Evolutionary conservation across 1,140 invertebrate genomes (phyloP).

Genomic region (Macrobrachium rosenbergii): DNA sequence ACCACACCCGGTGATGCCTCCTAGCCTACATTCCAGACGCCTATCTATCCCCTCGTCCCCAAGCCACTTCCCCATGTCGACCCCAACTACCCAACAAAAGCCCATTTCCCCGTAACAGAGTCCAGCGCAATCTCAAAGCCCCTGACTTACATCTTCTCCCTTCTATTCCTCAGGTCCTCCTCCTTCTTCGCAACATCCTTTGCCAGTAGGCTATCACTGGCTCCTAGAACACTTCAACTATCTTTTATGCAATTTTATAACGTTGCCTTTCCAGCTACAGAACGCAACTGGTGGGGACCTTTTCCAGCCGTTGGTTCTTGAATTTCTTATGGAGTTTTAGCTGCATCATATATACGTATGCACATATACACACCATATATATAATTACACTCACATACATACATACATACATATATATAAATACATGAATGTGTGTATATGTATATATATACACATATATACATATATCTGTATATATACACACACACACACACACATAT

Average conservation of each 20-base stretch:
- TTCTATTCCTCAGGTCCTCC: too few species aligned
- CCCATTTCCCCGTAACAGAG: background rate
- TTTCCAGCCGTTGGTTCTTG: too few species aligned
- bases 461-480: background rate
- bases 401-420: conserved; percentile 13
- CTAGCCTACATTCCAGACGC: conserved; percentile 26
- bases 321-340: too few species aligned
- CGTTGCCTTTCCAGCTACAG: too few species aligned
- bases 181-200: conserved; percentile 19
- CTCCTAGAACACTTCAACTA: too few species aligned
- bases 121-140: background rate
- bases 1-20: conserved; percentile 26
- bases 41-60: background rate
- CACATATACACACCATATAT: background rate
- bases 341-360: background rate
- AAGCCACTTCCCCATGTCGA: background rate
- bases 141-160: background rate
- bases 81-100: too few species aligned
- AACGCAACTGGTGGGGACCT: too few species aligned
- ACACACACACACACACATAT: conserved; percentile 22
- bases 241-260: too few species aligned
- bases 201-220: too few species aligned
- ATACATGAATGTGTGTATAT: conserved; percentile 18
- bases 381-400: conserved; percentile 18
- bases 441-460: conserved; percentile 17